Conservation (phyloP, 2,113 vertebrate species). For the Ailurus styani region DNA sequence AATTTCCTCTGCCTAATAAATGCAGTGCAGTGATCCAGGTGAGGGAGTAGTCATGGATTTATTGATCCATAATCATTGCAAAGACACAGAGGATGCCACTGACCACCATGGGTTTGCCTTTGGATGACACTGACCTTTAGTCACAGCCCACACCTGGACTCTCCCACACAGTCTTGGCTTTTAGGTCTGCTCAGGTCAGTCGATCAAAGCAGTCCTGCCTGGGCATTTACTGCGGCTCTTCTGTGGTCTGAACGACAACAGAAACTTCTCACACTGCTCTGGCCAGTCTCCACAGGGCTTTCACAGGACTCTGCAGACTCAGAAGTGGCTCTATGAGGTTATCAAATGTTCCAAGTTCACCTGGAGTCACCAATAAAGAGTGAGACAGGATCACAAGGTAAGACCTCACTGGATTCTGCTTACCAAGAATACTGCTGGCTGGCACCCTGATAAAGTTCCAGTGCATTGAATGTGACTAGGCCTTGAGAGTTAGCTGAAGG, state of each 20-base stretch:
- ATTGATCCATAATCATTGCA: background rate
- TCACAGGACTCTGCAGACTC: background rate
- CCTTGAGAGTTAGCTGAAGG: background rate
- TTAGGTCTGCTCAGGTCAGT: background rate
- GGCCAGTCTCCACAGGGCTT: background rate
- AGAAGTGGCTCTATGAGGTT: background rate
- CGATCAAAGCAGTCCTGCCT: background rate
- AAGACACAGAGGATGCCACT: background rate
- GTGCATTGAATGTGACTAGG: background rate
- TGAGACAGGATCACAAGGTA: background rate
- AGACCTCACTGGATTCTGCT: background rate
- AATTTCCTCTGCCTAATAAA: constrained; percentile 41
- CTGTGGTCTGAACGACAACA: background rate
- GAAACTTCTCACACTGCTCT: background rate
- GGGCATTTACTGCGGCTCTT: background rate
- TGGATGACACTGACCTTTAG: background rate
- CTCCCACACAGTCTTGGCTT: background rate
- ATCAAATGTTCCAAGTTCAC: background rate
- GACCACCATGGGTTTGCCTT: background rate
- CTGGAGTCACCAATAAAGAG: background rate
- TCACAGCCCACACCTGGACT: background rate
- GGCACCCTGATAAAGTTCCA: background rate
- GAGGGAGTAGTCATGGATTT: background rate
- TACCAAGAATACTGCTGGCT: background rate
- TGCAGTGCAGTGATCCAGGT: background rate